Evolutionary conservation across 2,888 invertebrate species (phyloP).

Genomic region (Falcaria lacertinaria): DNA sequence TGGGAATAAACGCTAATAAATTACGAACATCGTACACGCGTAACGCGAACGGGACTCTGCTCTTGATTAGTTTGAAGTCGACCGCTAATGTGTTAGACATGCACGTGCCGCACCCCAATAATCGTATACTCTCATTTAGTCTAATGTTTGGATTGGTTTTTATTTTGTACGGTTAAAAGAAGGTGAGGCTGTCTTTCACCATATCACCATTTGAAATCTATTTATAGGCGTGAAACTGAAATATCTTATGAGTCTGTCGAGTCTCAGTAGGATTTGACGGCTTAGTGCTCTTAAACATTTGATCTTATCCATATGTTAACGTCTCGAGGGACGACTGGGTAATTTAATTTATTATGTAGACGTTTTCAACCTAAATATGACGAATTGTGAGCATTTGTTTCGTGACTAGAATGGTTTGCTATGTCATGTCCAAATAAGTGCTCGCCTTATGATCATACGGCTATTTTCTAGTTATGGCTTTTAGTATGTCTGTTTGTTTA

Average conservation of each 20-base stretch:
- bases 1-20: slow-evolving; percentile 78
- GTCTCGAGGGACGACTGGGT: background rate
- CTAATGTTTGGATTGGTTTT: slow-evolving; percentile 14
- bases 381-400: background rate
- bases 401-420: background rate
- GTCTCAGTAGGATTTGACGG: slow-evolving; percentile 10
- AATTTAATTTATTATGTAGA: background rate
- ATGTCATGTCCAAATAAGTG: no score
- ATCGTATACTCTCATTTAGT: slow-evolving; percentile 12
- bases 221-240: slow-evolving; percentile 24
- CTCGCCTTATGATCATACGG: no score
- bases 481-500: no score
- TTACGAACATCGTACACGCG: slow-evolving; percentile 74
- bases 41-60: slow-evolving; percentile 63
- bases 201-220: slow-evolving; percentile 23
- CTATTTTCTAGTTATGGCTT: no score
- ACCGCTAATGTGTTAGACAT: slow-evolving; percentile 64
- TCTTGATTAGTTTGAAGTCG: slow-evolving; percentile 76
- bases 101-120: slow-evolving; percentile 25
- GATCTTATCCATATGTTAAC: slow-evolving; percentile 9
- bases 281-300: slow-evolving; percentile 14
- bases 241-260: slow-evolving; percentile 26
- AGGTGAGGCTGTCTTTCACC: slow-evolving; percentile 17
- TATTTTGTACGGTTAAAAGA: slow-evolving; percentile 17
- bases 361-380: background rate